These are phyloP conservation scores for Epinephelus moara DNA, from an alignment of 2,113 vertebrate genomes.

Conservation along the genomic window DNA sequence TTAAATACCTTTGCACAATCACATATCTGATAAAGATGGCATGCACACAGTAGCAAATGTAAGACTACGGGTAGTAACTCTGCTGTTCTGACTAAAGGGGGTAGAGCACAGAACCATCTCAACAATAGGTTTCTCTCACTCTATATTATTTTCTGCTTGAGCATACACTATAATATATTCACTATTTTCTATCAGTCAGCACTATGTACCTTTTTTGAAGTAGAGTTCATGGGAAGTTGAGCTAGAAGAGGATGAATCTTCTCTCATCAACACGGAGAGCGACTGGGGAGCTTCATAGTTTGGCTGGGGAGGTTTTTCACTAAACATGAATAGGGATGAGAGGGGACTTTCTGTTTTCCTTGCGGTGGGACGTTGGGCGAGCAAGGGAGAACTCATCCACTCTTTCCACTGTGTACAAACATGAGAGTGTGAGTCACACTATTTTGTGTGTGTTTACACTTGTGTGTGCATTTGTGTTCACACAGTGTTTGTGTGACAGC, in stretches of 20 bases:
- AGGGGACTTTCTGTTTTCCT: constrained; percentile 26
- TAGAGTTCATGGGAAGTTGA: constrained; percentile 58
- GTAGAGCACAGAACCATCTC: neutral
- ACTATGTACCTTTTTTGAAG: constrained; percentile 44
- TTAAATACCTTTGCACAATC: neutral
- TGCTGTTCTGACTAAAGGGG: neutral
- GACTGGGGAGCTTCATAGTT: constrained; percentile 32
- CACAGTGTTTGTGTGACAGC: constrained; percentile 24
- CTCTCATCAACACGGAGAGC: constrained; percentile 33
- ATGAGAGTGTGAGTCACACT: neutral
- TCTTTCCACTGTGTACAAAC: constrained; percentile 27
- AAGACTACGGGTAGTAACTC: neutral
- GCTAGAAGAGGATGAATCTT: constrained; percentile 31
- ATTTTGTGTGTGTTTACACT: neutral
- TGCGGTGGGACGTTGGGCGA: constrained; percentile 8
- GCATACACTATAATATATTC: constrained; percentile 28
- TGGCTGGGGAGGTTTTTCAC: constrained; percentile 44
- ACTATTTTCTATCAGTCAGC: constrained; percentile 45
- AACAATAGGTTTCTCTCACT: neutral
- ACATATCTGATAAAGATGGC: neutral
- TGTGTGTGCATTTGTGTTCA: neutral
- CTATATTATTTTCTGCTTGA: constrained; percentile 1
- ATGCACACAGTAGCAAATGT: neutral
- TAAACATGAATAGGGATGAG: constrained; percentile 70
- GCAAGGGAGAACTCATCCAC: constrained; percentile 17